These are phyloP conservation scores for Kobus ellipsiprymnus DNA, from an alignment of 2,113 vertebrate species.

Conservation along the genomic window DNA sequence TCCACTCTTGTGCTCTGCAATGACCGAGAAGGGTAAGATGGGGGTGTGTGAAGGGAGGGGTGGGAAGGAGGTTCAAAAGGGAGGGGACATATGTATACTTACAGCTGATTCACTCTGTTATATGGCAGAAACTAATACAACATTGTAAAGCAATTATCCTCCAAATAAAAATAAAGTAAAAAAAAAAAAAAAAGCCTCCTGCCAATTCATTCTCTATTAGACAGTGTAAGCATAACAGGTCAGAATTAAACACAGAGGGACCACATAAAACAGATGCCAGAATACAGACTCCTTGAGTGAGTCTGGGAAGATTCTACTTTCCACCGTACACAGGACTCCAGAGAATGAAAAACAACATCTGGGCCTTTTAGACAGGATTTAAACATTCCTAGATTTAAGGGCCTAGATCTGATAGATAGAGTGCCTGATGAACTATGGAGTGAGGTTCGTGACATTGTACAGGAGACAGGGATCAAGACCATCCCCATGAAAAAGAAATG, in stretches of 20 bases:
- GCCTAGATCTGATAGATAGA: no score
- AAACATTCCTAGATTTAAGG: not conserved
- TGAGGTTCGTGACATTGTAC: no score
- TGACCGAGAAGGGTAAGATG: not conserved
- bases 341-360: not conserved
- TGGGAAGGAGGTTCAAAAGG: not conserved
- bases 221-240: constrained; percentile 55
- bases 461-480: no score
- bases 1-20: not conserved
- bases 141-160: not conserved
- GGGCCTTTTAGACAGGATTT: not conserved
- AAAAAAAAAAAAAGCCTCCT: constrained; percentile 30
- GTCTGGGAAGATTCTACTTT: constrained; percentile 33
- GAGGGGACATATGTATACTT: not conserved
- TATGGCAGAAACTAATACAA: not conserved
- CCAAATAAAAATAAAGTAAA: not conserved
- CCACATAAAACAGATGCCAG: constrained; percentile 71
- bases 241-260: constrained; percentile 55
- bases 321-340: not conserved
- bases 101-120: not conserved
- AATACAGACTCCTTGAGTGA: constrained; percentile 58
- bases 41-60: fast-evolving
- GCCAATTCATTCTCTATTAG: constrained; percentile 68
- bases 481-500: no score
- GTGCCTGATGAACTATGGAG: no score